These are phyloP conservation scores for Amaurobius ferox DNA, from an alignment of 2,888 invertebrate species.

Conservation along the genomic window DNA sequence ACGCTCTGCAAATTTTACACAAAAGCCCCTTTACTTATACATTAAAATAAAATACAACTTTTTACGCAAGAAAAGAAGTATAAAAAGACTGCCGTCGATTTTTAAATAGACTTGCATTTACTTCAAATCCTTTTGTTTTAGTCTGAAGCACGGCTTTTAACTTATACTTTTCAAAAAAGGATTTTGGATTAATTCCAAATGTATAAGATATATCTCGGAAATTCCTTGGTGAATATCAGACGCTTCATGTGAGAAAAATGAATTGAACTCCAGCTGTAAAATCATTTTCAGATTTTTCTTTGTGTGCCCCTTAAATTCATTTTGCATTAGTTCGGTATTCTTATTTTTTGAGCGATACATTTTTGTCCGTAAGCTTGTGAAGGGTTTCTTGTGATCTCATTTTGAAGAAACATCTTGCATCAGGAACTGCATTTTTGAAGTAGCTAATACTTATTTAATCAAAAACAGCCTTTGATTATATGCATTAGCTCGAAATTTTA, in stretches of 20 bases:
- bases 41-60: background rate
- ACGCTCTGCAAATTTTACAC: background rate
- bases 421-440: no score
- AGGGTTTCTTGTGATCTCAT: background rate
- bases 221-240: slow-evolving; percentile 14
- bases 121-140: background rate
- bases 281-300: slow-evolving; percentile 8
- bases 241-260: slow-evolving; percentile 14
- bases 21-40: background rate
- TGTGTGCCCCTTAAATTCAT: background rate
- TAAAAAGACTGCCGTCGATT: background rate
- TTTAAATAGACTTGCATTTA: background rate
- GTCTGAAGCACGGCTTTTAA: background rate
- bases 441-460: no score
- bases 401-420: no score
- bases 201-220: background rate
- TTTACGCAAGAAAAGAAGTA: background rate
- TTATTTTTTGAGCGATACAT: background rate
- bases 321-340: slow-evolving; percentile 2
- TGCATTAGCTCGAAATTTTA: no score
- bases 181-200: background rate
- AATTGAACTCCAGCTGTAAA: slow-evolving; percentile 9
- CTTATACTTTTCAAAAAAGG: background rate
- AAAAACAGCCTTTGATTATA: no score
- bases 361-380: background rate